Evolutionary conservation across 2,797 vertebrate genomes (phyloP).

Genomic region (Botia almorhae): DNA sequence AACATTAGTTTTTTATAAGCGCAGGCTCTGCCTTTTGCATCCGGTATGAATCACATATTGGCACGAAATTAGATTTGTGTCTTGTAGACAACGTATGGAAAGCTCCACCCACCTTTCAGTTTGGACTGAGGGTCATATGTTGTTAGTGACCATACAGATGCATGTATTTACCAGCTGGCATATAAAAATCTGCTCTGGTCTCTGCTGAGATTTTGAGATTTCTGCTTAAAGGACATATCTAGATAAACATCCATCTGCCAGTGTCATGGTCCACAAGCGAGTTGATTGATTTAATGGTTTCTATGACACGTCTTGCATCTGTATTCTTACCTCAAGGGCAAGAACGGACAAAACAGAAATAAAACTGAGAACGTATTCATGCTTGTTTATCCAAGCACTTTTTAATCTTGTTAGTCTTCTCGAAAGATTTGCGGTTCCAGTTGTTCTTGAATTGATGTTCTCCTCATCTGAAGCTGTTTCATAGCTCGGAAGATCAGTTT

Average conservation of each 20-base stretch:
- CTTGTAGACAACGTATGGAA: background rate
- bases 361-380: constrained; percentile 13
- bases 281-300: constrained; percentile 52
- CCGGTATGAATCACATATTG: constrained; percentile 13
- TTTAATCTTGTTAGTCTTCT: background rate
- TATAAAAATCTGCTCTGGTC: constrained; percentile 4
- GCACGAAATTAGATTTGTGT: background rate
- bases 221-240: constrained; percentile 39
- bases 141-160: background rate
- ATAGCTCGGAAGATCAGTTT: background rate
- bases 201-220: constrained; percentile 29
- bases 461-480: background rate
- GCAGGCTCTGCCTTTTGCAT: constrained; percentile 10
- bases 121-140: background rate
- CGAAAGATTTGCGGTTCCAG: background rate
- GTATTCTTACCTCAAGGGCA: constrained; percentile 32
- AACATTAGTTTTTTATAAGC: constrained; percentile 34
- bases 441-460: background rate
- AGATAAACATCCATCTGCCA: constrained; percentile 45
- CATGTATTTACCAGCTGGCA: constrained; percentile 24
- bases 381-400: constrained; percentile 10
- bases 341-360: constrained; percentile 6
- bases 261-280: constrained; percentile 34
- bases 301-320: constrained; percentile 42
- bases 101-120: constrained; percentile 18